Conservation (phyloP, 2,797 vertebrate genomes). For the Lutjanus campechanus region DNA sequence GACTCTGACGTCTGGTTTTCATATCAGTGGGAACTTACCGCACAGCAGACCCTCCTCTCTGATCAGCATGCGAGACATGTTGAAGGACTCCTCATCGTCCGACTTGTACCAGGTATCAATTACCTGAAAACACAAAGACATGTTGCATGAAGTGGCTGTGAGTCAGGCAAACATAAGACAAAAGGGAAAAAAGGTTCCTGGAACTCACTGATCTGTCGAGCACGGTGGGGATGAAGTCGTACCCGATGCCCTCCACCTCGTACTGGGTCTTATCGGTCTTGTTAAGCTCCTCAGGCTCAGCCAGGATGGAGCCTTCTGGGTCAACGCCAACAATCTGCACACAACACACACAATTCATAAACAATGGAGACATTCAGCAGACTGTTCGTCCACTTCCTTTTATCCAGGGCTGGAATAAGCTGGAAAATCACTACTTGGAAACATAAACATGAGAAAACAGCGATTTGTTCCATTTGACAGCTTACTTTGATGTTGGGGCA, state of each 20-base stretch:
- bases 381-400: not conserved
- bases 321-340: slow-evolving; percentile 93
- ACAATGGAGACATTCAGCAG: not conserved
- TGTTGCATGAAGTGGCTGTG: too few species aligned
- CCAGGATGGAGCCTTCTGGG: slow-evolving; percentile 95
- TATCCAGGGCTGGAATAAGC: not conserved
- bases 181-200: not conserved
- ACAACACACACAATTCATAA: slow-evolving; percentile 27
- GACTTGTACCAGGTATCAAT: slow-evolving; percentile 95
- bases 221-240: slow-evolving; percentile 97
- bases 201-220: slow-evolving; percentile 92
- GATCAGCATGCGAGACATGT: slow-evolving; percentile 93
- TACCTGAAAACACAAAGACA: slow-evolving; percentile 79
- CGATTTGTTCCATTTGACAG: not conserved
- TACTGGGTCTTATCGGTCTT: slow-evolving; percentile 91
- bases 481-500: slow-evolving; percentile 93
- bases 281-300: slow-evolving; percentile 92
- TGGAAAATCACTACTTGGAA: not conserved
- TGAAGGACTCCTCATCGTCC: slow-evolving; percentile 91
- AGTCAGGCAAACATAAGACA: not conserved
- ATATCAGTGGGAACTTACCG: slow-evolving; percentile 88
- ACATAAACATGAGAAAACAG: not conserved
- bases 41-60: slow-evolving; percentile 95
- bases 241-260: slow-evolving; percentile 97
- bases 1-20: too few species aligned